These are phyloP conservation scores for Girardinichthys multiradiatus DNA, from an alignment of 2,113 vertebrate genomes.

Conservation along the genomic window DNA sequence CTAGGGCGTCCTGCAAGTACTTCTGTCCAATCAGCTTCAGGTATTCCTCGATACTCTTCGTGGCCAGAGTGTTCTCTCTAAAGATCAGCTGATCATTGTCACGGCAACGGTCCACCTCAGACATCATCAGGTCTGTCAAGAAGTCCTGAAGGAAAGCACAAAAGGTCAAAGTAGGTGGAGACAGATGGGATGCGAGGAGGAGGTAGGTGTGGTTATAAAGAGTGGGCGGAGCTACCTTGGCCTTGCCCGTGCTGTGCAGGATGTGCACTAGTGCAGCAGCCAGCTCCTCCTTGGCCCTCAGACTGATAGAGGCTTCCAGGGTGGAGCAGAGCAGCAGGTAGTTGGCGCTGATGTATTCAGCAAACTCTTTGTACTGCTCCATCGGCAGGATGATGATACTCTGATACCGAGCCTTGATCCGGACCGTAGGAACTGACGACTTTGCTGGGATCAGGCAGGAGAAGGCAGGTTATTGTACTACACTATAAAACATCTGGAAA, in stretches of 20 bases:
- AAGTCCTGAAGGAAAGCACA: constrained; percentile 86
- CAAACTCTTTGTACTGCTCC: constrained; percentile 99
- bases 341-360: constrained; percentile 96
- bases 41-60: constrained; percentile 97
- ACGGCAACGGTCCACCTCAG: constrained; percentile 97
- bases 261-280: constrained; percentile 93
- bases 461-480: no score
- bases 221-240: constrained; percentile 77
- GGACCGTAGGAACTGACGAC: constrained; percentile 84
- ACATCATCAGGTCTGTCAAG: constrained; percentile 98
- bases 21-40: constrained; percentile 98
- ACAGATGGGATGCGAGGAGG: neutral
- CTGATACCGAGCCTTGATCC: constrained; percentile 95
- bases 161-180: neutral
- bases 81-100: constrained; percentile 99
- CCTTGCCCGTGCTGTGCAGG: constrained; percentile 97
- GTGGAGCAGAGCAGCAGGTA: constrained; percentile 93
- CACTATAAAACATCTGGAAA: neutral
- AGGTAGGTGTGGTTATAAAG: neutral
- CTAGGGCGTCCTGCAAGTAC: constrained; percentile 96
- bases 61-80: constrained; percentile 95
- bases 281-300: constrained; percentile 97
- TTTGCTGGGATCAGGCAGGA: constrained; percentile 45
- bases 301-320: constrained; percentile 91
- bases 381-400: constrained; percentile 95